phyloP scores from a whole-genome alignment of 2,888 invertebrate species.

The Ophion slaviceki region DNA sequence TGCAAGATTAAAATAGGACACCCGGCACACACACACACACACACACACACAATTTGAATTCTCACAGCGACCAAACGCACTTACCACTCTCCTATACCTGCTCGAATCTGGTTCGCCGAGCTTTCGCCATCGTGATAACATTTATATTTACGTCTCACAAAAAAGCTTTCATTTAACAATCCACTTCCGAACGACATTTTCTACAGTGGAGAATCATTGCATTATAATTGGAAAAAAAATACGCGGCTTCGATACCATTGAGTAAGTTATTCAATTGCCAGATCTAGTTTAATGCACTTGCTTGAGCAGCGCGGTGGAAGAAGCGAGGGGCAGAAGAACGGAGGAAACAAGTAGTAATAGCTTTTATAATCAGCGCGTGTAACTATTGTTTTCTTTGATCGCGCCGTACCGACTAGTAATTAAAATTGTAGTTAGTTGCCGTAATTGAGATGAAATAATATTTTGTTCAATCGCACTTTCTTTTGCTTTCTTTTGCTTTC shows the following conservation, averaged over 20 bases:
- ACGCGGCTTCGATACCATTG: slow-evolving; percentile 21
- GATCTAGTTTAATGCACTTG: slow-evolving; percentile 20
- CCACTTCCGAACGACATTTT: not conserved
- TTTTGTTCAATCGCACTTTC: not conserved
- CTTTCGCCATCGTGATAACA: slow-evolving; percentile 36
- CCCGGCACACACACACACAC: too few relatives aligned
- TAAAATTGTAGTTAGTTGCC: slow-evolving; percentile 9
- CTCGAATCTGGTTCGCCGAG: slow-evolving; percentile 46
- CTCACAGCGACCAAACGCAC: slow-evolving; percentile 54
- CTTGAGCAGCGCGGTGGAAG: not conserved
- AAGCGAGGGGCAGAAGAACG: not conserved
- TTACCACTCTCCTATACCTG: slow-evolving; percentile 47
- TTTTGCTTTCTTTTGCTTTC: slow-evolving; percentile 8
- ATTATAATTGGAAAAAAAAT: slow-evolving; percentile 44
- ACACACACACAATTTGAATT: slow-evolving; percentile 12
- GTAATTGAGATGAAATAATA: slow-evolving; percentile 1
- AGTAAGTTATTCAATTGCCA: slow-evolving; percentile 29
- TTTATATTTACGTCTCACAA: slow-evolving; percentile 8
- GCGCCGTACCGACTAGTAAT: not conserved
- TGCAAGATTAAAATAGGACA: too few relatives aligned
- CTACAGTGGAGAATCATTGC: slow-evolving; percentile 5
- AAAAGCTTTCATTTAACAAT: slow-evolving; percentile 42
- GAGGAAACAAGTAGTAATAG: slow-evolving; percentile 9
- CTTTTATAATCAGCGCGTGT: slow-evolving; percentile 5
- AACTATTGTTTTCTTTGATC: slow-evolving; percentile 5